phyloP scores from a whole-genome alignment of 2,113 vertebrate species.

The Pholis gunnellus region DNA sequence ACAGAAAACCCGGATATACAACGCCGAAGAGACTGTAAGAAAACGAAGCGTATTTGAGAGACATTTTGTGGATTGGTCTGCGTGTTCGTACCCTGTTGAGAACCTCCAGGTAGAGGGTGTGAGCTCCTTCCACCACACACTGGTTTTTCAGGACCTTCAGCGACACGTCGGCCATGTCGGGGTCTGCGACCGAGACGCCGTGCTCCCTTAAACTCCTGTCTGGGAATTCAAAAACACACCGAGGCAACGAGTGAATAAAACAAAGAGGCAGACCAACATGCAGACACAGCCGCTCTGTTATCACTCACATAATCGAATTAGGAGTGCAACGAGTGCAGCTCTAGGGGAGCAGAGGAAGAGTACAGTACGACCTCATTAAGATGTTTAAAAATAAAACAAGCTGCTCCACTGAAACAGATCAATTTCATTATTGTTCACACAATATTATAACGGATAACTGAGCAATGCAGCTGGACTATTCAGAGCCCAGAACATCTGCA shows the following conservation, averaged over 20 bases:
- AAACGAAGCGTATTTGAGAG: background rate
- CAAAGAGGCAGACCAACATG: background rate
- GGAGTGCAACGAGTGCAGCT: background rate
- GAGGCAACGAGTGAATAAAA: background rate
- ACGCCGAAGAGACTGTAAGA: background rate
- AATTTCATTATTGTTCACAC: background rate
- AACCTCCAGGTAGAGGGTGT: conserved; percentile 88
- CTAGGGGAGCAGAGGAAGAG: background rate
- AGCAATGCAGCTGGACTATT: background rate
- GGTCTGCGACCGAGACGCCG: conserved; percentile 80
- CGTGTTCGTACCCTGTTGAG: conserved; percentile 89
- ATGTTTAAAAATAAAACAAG: background rate
- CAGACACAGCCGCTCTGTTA: background rate
- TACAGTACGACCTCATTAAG: background rate
- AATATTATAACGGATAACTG: background rate
- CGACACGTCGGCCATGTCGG: conserved; percentile 84
- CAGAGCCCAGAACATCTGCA: background rate
- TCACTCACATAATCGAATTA: conserved; percentile 36
- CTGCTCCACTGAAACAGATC: background rate
- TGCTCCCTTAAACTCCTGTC: conserved; percentile 81
- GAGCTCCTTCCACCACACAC: conserved; percentile 90
- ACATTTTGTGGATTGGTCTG: background rate
- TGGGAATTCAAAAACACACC: conserved; percentile 48
- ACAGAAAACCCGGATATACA: too few species aligned
- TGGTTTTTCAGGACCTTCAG: conserved; percentile 90